A percentile compares a stretch with the other conserved stretches of the same genome.
Evolutionary conservation across 1,140 invertebrate genomes (phyloP).

Genomic region (Hyles vespertilio): DNA sequence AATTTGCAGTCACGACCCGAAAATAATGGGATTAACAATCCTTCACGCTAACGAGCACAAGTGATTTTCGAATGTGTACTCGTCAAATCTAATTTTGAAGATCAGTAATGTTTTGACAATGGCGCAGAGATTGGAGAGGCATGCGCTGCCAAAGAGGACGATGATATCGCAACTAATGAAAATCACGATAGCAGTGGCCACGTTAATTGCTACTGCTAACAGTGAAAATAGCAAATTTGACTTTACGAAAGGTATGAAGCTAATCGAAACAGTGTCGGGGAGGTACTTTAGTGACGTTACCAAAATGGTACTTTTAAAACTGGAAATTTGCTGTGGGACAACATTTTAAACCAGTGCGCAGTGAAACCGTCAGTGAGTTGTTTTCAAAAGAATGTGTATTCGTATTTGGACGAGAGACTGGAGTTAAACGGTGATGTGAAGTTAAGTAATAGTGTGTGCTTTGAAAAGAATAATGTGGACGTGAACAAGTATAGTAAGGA

Average conservation of each 20-base stretch:
- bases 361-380: constrained; percentile 81
- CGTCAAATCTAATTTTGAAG: constrained; percentile 10
- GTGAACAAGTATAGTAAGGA: constrained; percentile 74
- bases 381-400: constrained; percentile 85
- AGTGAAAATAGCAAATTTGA: constrained; percentile 40
- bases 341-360: constrained; percentile 82
- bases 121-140: constrained; percentile 21
- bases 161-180: not conserved
- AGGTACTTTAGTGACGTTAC: constrained; percentile 53
- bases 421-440: constrained; percentile 80
- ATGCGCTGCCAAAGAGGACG: not conserved
- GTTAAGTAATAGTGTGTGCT: constrained; percentile 81
- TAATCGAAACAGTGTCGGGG: constrained; percentile 53
- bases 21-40: constrained; percentile 42
- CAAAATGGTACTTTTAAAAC: constrained; percentile 73
- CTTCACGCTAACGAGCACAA: constrained; percentile 24
- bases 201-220: constrained; percentile 13
- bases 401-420: constrained; percentile 80
- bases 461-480: constrained; percentile 81
- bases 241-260: constrained; percentile 45
- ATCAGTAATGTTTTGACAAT: constrained; percentile 58
- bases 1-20: constrained; percentile 13
- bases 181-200: constrained; percentile 4
- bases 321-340: constrained; percentile 83
- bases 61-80: too few species aligned